A percentile compares a stretch with the other conserved stretches of the same genome.
phyloP scores from a whole-genome alignment of 37 sponge, comb jelly and placozoan species.

The Spongilla lacustris region DNA sequence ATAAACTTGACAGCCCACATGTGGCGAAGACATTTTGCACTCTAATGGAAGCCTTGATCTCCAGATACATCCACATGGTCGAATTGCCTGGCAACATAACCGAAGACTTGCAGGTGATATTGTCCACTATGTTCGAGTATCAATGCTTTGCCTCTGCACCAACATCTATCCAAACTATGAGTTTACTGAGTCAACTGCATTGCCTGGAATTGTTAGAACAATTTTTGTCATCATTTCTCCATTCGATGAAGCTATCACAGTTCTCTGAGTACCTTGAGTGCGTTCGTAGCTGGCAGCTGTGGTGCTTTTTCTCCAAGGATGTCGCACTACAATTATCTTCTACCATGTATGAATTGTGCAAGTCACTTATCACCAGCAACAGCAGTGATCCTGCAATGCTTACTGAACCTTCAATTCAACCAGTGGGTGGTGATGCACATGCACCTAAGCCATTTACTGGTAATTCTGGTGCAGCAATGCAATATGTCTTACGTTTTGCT shows the following conservation, averaged over 20 bases:
- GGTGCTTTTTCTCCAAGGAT: conserved; percentile 48
- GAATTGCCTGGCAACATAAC: background rate
- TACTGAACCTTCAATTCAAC: background rate
- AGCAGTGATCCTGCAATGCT: background rate
- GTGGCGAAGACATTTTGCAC: no score
- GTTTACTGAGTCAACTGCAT: conserved; percentile 15
- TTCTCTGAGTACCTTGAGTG: conserved; percentile 33
- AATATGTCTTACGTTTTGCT: conserved; percentile 32
- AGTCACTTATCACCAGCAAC: background rate
- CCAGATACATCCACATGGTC: background rate
- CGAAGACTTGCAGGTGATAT: conserved; percentile 26
- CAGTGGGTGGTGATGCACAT: background rate
- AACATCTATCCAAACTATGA: background rate
- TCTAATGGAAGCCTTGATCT: conserved; percentile 23
- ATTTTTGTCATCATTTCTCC: background rate
- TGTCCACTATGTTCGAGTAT: background rate
- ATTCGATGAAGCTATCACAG: background rate
- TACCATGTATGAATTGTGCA: background rate
- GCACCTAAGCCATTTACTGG: background rate
- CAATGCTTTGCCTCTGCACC: conserved; percentile 4
- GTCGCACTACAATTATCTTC: conserved; percentile 5
- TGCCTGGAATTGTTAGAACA: conserved; percentile 5
- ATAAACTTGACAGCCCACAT: background rate
- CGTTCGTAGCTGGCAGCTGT: conserved; percentile 50
- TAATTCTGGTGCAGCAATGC: background rate